Evolutionary conservation across 1,140 invertebrate species (phyloP).

Genomic region (Cyphomyrmex costatus): DNA sequence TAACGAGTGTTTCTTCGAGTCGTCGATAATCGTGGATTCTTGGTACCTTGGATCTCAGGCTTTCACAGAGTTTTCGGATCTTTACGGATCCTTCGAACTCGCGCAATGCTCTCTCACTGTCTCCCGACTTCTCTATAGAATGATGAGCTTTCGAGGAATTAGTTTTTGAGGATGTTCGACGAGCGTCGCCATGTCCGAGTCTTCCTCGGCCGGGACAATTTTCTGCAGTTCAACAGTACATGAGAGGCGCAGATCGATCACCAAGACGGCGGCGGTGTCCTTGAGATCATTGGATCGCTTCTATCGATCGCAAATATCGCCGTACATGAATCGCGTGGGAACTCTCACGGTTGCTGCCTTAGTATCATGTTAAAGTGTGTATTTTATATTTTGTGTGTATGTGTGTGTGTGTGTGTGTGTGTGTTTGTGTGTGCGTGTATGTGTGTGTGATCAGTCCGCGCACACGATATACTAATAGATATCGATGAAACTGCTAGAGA

Average conservation of each 20-base stretch:
- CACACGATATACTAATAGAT: constrained; percentile 68
- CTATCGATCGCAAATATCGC: constrained; percentile 60
- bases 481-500: constrained; percentile 69
- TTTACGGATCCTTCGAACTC: background rate
- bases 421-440: background rate
- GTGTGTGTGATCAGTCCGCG: constrained; percentile 66
- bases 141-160: constrained; percentile 52
- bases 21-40: background rate
- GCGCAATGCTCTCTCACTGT: constrained; percentile 21
- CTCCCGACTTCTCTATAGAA: constrained; percentile 20
- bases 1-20: background rate
- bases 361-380: constrained; percentile 34
- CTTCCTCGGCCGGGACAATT: constrained; percentile 66
- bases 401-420: background rate
- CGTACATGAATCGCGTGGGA: constrained; percentile 55
- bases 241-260: constrained; percentile 67
- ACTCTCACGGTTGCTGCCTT: constrained; percentile 51
- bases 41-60: constrained; percentile 20
- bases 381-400: background rate
- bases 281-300: constrained; percentile 64
- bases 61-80: constrained; percentile 25
- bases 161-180: constrained; percentile 46
- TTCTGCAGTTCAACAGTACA: constrained; percentile 65
- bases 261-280: constrained; percentile 44
- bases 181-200: constrained; percentile 64